A percentile compares a stretch with the other conserved stretches of the same genome.
These are phyloP conservation scores for Terebella lapidaria DNA, from an alignment of 2,888 invertebrate genomes.

Conservation along the genomic window DNA sequence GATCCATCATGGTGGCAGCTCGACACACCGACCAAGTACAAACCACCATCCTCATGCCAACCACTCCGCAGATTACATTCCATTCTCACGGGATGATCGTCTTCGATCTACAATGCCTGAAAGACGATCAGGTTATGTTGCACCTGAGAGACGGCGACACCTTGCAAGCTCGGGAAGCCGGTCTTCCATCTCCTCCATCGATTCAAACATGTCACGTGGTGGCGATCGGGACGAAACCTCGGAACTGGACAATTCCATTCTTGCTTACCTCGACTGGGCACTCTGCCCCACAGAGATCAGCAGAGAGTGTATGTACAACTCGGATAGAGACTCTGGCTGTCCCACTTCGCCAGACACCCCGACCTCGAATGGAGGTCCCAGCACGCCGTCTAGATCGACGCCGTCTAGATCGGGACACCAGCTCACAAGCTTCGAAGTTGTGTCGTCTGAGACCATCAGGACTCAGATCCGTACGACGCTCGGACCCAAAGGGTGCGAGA, in stretches of 20 bases:
- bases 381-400: neutral
- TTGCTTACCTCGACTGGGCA: neutral
- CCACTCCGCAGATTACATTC: neutral
- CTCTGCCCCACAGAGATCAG: neutral
- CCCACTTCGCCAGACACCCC: slow-evolving; percentile 13
- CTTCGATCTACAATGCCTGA: slow-evolving; percentile 11
- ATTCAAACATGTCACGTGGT: neutral
- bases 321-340: slow-evolving; percentile 16
- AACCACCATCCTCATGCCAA: neutral
- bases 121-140: slow-evolving; percentile 5
- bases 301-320: neutral
- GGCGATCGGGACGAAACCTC: neutral
- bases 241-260: neutral
- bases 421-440: slow-evolving; percentile 1
- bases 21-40: no score
- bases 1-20: neutral
- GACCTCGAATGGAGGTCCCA: slow-evolving; percentile 1
- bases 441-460: slow-evolving; percentile 4
- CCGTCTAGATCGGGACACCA: neutral
- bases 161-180: slow-evolving; percentile 1
- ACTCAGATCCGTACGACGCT: neutral
- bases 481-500: slow-evolving; percentile 3
- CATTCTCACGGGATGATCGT: slow-evolving; percentile 1
- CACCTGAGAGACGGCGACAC: slow-evolving; percentile 8
- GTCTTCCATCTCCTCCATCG: neutral